Conservation (phyloP, 2,113 vertebrate genomes). For the Sphaerodactylus townsendi region DNA sequence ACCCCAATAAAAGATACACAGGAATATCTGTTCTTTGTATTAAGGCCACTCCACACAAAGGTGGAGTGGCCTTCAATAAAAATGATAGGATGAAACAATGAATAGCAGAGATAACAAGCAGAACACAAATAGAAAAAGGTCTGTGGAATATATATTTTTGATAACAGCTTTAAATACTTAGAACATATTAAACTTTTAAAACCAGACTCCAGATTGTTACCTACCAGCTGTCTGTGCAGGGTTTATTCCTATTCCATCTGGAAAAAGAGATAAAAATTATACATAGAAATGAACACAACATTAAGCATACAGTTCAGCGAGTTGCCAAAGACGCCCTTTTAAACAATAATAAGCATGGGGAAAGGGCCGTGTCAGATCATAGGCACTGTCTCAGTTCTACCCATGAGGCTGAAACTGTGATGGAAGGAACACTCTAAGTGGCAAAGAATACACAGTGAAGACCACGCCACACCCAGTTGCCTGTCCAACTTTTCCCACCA, state of each 20-base stretch:
- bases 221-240: conserved; percentile 83
- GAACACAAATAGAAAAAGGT: no score
- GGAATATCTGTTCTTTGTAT: background rate
- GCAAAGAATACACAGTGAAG: background rate
- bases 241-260: conserved; percentile 85
- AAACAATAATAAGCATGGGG: background rate
- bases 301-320: background rate
- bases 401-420: background rate
- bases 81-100: background rate
- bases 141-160: background rate
- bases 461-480: background rate
- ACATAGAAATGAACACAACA: background rate
- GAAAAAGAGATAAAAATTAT: background rate
- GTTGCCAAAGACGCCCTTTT: background rate
- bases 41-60: background rate
- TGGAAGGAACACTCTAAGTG: background rate
- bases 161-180: background rate
- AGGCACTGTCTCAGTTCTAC: no score
- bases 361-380: no score
- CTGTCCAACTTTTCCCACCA: background rate
- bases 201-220: conserved; percentile 34
- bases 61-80: no score
- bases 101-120: no score
- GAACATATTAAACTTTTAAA: background rate
- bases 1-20: background rate